Evolutionary conservation across 2,113 vertebrate genomes (phyloP), one percentile per base, ranked within the genome.

Genomic region (Odontophorus gujanensis): DNA sequence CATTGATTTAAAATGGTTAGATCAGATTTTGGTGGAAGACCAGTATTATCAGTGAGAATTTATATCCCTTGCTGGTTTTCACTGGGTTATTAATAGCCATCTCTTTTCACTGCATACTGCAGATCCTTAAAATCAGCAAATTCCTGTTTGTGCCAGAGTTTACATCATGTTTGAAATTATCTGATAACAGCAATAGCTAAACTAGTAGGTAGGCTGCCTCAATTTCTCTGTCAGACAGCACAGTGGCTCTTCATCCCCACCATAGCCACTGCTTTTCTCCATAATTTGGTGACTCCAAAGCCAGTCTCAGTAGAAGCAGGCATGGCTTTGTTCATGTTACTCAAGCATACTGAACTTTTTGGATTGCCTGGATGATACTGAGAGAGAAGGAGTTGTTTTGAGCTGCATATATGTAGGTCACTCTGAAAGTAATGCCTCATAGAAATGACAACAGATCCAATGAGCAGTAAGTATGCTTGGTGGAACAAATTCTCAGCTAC

Each of bases 191-290:
- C 28, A 69, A 34, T 30, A 62, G 40, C 36, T 38, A 7, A 69
- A 74, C 25, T 17, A 50, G 34, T 57, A 53, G 42, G n/a, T 15
- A 69, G 86, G 40, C 18, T 21, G 34, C 30, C 61, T 22, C 12
- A 21, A 8, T 79, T 84, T 36, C 5, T 38, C 65, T 95, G 69
- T 19, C 30, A 67, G 50, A 11, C 75, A 67, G 26, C 2, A 1
- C 0, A 1, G 45, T 80, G 57, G 36, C 58, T 84, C 63, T 78
- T 20, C 22, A 38, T 58, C 21, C 8, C 16, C 16, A 21, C 16
- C 16, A 21, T 2, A 61, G 63, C 53, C 8, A 0, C 47, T 0
- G 1, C 13, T 0, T 0, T 24, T 38, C 40, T n/a, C 20, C 5
- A 0, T 58, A 28, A 53, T 18, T 34, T 40, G 40, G 40, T 40